Conservation (phyloP, 37 sponge, comb jelly and placozoan species). For the Aphrocallistes beatrix region DNA sequence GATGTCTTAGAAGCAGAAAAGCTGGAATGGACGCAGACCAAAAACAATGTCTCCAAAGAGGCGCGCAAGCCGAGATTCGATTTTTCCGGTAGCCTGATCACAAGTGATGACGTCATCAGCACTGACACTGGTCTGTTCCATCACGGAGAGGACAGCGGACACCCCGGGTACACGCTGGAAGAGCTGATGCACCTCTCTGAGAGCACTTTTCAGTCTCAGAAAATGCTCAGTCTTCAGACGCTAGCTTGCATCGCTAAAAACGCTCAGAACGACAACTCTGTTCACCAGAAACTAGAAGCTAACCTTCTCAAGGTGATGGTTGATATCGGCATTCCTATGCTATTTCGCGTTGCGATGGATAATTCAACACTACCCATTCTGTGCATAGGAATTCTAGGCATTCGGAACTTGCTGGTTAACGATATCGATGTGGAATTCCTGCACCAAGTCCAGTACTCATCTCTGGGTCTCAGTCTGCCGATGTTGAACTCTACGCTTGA, state of each 20-base stretch:
- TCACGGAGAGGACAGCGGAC: slow-evolving; percentile 48
- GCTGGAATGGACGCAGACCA: slow-evolving; percentile 60
- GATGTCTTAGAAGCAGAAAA: slow-evolving; percentile 65
- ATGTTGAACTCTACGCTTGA: neutral
- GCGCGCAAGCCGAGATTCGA: slow-evolving; percentile 33
- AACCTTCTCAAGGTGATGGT: slow-evolving; percentile 25
- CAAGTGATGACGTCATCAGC: slow-evolving; percentile 30
- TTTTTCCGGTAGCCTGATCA: slow-evolving; percentile 57
- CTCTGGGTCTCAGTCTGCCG: neutral
- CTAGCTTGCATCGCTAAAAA: slow-evolving; percentile 26
- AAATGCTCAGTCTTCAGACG: slow-evolving; percentile 42
- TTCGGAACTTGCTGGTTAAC: neutral
- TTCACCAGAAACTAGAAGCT: slow-evolving; percentile 14
- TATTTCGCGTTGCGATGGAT: slow-evolving; percentile 64
- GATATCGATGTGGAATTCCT: neutral
- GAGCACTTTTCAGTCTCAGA: slow-evolving; percentile 66
- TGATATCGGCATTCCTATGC: slow-evolving; percentile 42
- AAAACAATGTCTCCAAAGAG: neutral
- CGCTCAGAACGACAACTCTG: slow-evolving; percentile 5
- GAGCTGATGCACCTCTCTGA: slow-evolving; percentile 51
- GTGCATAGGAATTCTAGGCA: neutral
- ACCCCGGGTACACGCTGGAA: slow-evolving; percentile 64
- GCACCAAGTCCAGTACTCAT: neutral
- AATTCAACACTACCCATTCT: slow-evolving; percentile 20
- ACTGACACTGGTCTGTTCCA: slow-evolving; percentile 61